Evolutionary conservation across 2,797 vertebrate species (phyloP).

Genomic region (Protonibea diacanthus): DNA sequence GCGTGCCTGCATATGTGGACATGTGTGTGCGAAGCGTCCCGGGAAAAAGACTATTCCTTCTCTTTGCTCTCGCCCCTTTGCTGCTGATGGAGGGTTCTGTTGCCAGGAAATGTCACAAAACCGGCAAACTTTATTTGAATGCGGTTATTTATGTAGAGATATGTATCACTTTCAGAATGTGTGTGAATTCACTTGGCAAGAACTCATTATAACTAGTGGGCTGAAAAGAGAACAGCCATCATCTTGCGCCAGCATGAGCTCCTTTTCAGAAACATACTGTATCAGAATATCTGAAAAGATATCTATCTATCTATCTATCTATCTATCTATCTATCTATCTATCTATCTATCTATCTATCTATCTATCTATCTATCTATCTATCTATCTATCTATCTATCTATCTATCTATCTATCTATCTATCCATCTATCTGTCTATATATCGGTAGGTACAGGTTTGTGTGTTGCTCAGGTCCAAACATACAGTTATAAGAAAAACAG

Average conservation of each 20-base stretch:
- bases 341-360: no score
- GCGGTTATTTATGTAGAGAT: background rate
- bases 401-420: background rate
- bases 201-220: slow-evolving; percentile 29
- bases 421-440: no score
- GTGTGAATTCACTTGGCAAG: slow-evolving; percentile 6
- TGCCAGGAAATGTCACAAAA: slow-evolving; percentile 17
- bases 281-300: background rate
- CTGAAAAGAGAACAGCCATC: slow-evolving; percentile 24
- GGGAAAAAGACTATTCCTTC: background rate
- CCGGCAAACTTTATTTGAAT: slow-evolving; percentile 23
- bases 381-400: no score
- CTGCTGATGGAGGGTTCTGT: slow-evolving; percentile 1
- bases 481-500: background rate
- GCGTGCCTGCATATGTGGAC: background rate
- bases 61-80: slow-evolving; percentile 14
- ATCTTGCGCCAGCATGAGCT: slow-evolving; percentile 12
- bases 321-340: background rate
- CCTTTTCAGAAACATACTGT: slow-evolving; percentile 17
- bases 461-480: no score
- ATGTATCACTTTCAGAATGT: slow-evolving; percentile 8
- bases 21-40: background rate
- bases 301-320: background rate
- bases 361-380: no score
- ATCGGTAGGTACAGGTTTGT: no score